Percentiles rank a stretch among this genome's conserved stretches.
Evolutionary conservation across 2,113 vertebrate genomes (phyloP).

Genomic region (Conger conger): DNA sequence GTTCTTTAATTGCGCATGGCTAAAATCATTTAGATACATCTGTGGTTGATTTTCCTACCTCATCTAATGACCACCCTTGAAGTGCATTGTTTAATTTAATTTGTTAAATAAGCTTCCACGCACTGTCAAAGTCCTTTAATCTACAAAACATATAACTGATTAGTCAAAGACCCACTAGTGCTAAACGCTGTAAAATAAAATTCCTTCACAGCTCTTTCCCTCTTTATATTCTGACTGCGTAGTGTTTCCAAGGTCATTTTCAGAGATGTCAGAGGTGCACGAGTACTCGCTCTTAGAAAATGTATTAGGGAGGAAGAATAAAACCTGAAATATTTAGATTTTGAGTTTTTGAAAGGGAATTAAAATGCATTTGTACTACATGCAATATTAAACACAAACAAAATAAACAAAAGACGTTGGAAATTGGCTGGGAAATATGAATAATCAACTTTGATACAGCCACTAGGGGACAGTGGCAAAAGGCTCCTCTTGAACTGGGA

Average conservation of each 20-base stretch:
- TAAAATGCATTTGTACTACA: not conserved
- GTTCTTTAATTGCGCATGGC: slow-evolving; percentile 16
- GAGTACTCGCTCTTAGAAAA: not conserved
- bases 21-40: not conserved
- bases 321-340: not conserved
- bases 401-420: not conserved
- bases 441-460: slow-evolving; percentile 19
- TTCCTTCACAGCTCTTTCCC: not conserved
- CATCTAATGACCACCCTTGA: slow-evolving; percentile 12
- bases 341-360: not conserved
- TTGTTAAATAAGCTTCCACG: slow-evolving; percentile 14
- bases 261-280: not conserved
- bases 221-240: not conserved
- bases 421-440: not conserved
- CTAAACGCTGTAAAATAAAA: not conserved
- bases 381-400: not conserved
- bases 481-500: slow-evolving; percentile 10
- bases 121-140: slow-evolving; percentile 1
- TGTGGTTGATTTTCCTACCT: not conserved
- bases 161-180: not conserved
- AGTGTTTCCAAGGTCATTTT: not conserved
- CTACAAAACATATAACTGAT: not conserved
- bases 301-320: not conserved
- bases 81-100: not conserved
- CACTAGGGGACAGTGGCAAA: slow-evolving; percentile 18